Percentiles rank a stretch among this genome's conserved stretches.
Evolutionary conservation across 2,888 invertebrate species (phyloP).

Genomic region (Drosophila engyochracea): DNA sequence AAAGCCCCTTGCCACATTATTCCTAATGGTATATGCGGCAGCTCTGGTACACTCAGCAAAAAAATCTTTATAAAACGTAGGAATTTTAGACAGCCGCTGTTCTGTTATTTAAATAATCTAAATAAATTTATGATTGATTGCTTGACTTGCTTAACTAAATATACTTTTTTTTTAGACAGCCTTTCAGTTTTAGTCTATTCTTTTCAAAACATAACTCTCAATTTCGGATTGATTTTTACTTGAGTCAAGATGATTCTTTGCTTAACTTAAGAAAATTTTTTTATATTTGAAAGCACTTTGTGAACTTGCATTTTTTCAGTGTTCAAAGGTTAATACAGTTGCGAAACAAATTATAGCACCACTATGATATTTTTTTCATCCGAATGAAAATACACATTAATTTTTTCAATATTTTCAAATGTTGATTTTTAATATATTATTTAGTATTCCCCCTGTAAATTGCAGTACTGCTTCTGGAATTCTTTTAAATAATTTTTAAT

Average conservation of each 20-base stretch:
- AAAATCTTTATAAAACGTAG: not conserved
- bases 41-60: not conserved
- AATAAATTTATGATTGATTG: no score
- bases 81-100: not conserved
- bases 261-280: not conserved
- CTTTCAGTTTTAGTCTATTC: not conserved
- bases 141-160: no score
- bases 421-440: not conserved
- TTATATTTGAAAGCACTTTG: not conserved
- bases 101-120: not conserved
- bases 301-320: not conserved
- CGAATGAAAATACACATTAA: not conserved
- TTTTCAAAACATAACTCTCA: not conserved
- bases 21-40: slow-evolving; percentile 17
- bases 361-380: not conserved
- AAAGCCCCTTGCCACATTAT: slow-evolving; percentile 62
- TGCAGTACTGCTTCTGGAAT: not conserved
- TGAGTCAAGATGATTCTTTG: not conserved
- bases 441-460: not conserved
- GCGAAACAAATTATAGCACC: not conserved
- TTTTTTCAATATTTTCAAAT: not conserved
- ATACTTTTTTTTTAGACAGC: not conserved
- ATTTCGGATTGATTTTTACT: not conserved
- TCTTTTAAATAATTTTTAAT: not conserved
- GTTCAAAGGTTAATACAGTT: not conserved